These are phyloP conservation scores for Heloderma charlesbogerti DNA, from an alignment of 2,113 vertebrate genomes.

Conservation along the genomic window DNA sequence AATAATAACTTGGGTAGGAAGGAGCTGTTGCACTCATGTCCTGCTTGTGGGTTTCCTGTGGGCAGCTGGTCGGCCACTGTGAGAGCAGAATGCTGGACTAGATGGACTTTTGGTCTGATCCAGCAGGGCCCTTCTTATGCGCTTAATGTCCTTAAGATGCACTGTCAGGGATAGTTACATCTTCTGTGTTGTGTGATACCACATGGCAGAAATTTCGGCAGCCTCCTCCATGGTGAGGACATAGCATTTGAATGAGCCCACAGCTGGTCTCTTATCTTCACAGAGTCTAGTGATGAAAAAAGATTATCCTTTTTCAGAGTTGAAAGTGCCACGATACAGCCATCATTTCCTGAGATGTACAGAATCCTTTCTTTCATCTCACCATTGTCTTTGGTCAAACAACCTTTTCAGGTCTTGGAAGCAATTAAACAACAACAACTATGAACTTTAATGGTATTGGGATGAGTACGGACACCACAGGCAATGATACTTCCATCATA, in stretches of 20 bases:
- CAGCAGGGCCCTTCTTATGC: too few relatives aligned
- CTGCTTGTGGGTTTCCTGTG: too few relatives aligned
- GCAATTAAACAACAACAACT: neutral
- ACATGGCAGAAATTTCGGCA: neutral
- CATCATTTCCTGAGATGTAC: neutral
- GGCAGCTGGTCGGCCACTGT: too few relatives aligned
- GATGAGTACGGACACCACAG: neutral
- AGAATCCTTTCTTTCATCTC: neutral
- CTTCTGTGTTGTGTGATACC: neutral
- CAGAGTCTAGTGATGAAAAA: neutral
- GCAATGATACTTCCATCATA: neutral
- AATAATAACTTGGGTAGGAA: too few relatives aligned
- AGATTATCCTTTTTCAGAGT: neutral
- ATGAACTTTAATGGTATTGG: neutral
- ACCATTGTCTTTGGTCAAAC: neutral
- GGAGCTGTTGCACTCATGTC: too few relatives aligned
- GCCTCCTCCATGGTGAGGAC: neutral
- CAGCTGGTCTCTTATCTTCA: neutral
- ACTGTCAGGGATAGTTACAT: neutral
- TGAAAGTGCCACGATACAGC: neutral
- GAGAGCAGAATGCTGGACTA: too few relatives aligned
- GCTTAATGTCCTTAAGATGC: neutral
- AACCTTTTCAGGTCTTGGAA: neutral
- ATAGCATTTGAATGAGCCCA: neutral
- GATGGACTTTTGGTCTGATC: too few relatives aligned